Conservation (phyloP, 2,113 vertebrate genomes). For the Bambusicola thoracicus region DNA sequence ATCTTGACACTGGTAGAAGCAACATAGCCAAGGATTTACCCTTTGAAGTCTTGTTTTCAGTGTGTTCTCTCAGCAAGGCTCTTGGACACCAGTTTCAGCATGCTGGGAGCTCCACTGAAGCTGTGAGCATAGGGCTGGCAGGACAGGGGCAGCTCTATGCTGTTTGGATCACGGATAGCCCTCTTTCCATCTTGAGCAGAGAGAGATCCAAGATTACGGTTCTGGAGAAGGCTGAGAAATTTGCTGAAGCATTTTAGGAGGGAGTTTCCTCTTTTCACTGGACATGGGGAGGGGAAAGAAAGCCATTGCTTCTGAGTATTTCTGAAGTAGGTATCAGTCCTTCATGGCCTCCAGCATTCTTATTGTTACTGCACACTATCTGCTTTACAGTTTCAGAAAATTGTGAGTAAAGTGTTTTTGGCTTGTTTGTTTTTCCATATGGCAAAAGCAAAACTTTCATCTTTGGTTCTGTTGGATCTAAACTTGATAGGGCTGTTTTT, state of each 20-base stretch:
- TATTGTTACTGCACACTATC: neutral
- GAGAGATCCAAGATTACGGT: neutral
- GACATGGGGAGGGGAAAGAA: neutral
- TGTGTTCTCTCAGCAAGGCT: neutral
- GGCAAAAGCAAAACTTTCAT: slow-evolving; percentile 6
- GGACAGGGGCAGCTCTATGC: neutral
- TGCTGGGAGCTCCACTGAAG: neutral
- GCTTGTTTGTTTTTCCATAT: slow-evolving; percentile 25
- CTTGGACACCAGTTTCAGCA: neutral
- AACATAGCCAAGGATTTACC: neutral
- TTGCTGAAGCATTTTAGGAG: neutral
- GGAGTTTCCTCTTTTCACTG: neutral
- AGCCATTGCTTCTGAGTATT: neutral
- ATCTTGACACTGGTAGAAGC: neutral
- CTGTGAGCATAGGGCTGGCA: neutral
- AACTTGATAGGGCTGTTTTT: slow-evolving; percentile 8
- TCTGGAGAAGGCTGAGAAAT: neutral
- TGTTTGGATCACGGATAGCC: neutral
- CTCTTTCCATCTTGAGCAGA: neutral
- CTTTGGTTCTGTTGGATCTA: neutral
- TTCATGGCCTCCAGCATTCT: neutral
- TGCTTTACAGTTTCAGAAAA: neutral
- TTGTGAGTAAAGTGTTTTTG: neutral
- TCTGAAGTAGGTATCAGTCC: neutral
- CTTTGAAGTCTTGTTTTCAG: neutral